Evolutionary conservation across 2,888 invertebrate genomes (phyloP).

Genomic region (Gibbula magus): DNA sequence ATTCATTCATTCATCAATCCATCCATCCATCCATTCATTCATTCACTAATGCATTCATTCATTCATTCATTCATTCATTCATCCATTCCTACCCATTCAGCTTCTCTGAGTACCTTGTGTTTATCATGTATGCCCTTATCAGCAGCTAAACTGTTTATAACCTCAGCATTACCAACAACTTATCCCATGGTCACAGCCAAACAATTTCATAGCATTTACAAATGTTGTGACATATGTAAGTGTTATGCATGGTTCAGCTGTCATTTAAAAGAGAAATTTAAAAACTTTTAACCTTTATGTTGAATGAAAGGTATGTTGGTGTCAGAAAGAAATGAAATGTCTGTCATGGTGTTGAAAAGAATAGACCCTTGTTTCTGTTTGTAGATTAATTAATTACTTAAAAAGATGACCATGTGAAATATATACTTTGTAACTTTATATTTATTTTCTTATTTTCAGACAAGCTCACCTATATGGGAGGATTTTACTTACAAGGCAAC

Average conservation of each 20-base stretch:
- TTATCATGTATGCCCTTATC: neutral
- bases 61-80: too few species aligned
- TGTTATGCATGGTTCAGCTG: too few species aligned
- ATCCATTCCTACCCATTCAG: neutral
- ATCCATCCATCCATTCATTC: neutral
- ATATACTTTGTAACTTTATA: neutral
- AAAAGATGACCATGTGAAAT: too few species aligned
- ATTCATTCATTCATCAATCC: neutral
- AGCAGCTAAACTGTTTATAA: neutral
- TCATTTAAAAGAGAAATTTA: neutral
- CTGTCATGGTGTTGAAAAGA: too few species aligned
- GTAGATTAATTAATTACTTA: too few species aligned
- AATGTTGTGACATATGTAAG: neutral
- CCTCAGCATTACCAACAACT: neutral
- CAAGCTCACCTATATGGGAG: constrained; percentile 95
- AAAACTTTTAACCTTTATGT: neutral
- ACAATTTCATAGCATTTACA: neutral
- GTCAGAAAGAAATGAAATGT: too few species aligned
- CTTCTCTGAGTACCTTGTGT: neutral
- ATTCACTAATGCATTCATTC: neutral
- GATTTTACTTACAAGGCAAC: constrained; percentile 94
- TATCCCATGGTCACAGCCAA: neutral
- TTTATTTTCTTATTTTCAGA: constrained; percentile 80
- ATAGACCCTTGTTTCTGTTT: too few species aligned
- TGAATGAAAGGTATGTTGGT: neutral